phyloP scores from a whole-genome alignment of 1,140 invertebrate species.

The Sminthurides bifidus region DNA sequence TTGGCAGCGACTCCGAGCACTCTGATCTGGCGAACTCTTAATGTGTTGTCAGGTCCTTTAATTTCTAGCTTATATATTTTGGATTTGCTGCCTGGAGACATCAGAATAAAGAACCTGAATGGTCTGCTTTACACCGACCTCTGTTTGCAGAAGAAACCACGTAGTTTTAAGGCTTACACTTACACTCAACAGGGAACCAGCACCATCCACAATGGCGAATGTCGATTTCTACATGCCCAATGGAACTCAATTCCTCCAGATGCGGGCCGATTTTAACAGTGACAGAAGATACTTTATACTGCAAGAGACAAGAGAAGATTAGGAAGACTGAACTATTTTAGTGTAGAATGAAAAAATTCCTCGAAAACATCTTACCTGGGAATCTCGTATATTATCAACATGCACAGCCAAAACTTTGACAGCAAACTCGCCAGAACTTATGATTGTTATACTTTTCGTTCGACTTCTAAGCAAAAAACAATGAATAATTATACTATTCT shows the following conservation, averaged over 20 bases:
- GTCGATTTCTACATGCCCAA: constrained; percentile 72
- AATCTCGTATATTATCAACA: constrained; percentile 83
- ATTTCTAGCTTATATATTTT: constrained; percentile 62
- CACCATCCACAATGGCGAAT: constrained; percentile 71
- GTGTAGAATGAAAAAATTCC: neutral
- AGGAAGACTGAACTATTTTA: neutral
- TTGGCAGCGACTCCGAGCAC: constrained; percentile 44
- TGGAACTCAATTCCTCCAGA: constrained; percentile 63
- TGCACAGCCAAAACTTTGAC: constrained; percentile 58
- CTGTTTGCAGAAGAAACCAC: too few relatives aligned
- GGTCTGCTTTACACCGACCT: too few relatives aligned
- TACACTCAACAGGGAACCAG: constrained; percentile 62
- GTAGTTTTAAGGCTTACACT: constrained; percentile 40
- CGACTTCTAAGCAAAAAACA: constrained; percentile 50
- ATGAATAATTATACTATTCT: neutral
- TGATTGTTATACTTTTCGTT: constrained; percentile 60
- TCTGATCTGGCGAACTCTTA: constrained; percentile 72
- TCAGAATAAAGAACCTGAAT: too few relatives aligned
- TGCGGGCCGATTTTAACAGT: constrained; percentile 67
- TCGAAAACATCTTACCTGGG: constrained; percentile 62
- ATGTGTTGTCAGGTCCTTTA: constrained; percentile 79
- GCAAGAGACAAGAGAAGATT: constrained; percentile 35
- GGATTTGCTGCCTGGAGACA: too few relatives aligned
- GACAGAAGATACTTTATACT: constrained; percentile 80
- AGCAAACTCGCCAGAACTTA: constrained; percentile 40